phyloP scores from a whole-genome alignment of 2,888 invertebrate species.

The Colletes collaris region DNA sequence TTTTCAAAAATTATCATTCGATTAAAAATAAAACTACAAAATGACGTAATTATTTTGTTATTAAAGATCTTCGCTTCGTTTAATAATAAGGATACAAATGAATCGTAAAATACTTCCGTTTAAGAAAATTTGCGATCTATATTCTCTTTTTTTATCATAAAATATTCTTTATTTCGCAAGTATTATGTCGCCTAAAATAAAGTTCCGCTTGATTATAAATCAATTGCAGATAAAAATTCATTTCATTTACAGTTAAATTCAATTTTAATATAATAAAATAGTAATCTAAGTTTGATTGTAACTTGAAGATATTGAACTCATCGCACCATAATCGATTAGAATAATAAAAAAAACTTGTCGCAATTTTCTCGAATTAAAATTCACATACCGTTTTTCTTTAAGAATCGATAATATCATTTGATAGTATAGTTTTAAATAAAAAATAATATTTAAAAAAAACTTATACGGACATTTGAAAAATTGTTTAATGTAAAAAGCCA shows the following conservation, averaged over 20 bases:
- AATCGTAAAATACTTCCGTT: not conserved
- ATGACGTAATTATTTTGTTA: not conserved
- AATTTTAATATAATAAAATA: constrained; percentile 1
- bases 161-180: constrained; percentile 30
- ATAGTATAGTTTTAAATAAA: not conserved
- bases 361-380: not conserved
- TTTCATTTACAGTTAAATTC: constrained; percentile 10
- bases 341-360: not conserved
- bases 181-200: constrained; percentile 4
- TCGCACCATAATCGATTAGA: not conserved
- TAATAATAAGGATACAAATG: not conserved
- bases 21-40: too few relatives aligned
- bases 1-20: not conserved
- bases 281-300: not conserved
- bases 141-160: constrained; percentile 18
- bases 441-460: constrained; percentile 8
- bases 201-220: constrained; percentile 12
- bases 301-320: not conserved
- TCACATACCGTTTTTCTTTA: not conserved
- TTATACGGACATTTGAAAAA: not conserved
- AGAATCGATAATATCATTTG: not conserved
- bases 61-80: not conserved
- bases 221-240: constrained; percentile 12
- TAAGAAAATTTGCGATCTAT: constrained; percentile 27
- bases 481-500: not conserved